phyloP scores from a whole-genome alignment of 2,888 invertebrate species.

The Limnephilus marmoratus region DNA sequence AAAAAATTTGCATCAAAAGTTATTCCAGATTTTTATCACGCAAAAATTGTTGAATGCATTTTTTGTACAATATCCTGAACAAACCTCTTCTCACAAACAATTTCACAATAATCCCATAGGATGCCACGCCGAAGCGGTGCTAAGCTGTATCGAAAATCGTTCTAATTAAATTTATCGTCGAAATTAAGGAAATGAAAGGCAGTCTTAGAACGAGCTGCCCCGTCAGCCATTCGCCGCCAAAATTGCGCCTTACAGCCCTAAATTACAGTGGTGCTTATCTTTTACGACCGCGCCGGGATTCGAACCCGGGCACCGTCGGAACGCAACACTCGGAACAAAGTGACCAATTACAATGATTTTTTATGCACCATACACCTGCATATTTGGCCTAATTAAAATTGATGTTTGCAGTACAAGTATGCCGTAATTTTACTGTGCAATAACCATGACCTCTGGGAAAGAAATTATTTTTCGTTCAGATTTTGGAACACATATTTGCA shows the following conservation, averaged over 20 bases:
- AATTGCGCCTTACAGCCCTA: conserved; percentile 19
- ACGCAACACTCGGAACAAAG: conserved; percentile 6
- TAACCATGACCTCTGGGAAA: background rate
- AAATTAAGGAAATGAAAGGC: conserved; percentile 6
- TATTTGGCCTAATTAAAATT: background rate
- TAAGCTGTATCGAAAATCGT: background rate
- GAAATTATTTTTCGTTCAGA: background rate
- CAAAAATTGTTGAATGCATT: background rate
- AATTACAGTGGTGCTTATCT: conserved; percentile 24
- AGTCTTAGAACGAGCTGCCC: conserved; percentile 16
- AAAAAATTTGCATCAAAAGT: no score
- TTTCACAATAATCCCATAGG: background rate
- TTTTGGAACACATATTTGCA: background rate
- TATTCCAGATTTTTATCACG: background rate
- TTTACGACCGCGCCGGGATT: conserved; percentile 21
- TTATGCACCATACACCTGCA: conserved; percentile 6
- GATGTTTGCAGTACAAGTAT: background rate
- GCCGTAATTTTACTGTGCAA: background rate
- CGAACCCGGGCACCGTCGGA: background rate
- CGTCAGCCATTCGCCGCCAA: background rate
- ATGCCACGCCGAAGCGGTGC: background rate
- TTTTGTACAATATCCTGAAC: background rate
- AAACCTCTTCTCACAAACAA: background rate
- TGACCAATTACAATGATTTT: conserved; percentile 12
- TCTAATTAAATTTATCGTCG: conserved; percentile 2